These are phyloP conservation scores for Gasterosteus nipponicus DNA, from an alignment of 2,113 vertebrate species.

Conservation along the genomic window DNA sequence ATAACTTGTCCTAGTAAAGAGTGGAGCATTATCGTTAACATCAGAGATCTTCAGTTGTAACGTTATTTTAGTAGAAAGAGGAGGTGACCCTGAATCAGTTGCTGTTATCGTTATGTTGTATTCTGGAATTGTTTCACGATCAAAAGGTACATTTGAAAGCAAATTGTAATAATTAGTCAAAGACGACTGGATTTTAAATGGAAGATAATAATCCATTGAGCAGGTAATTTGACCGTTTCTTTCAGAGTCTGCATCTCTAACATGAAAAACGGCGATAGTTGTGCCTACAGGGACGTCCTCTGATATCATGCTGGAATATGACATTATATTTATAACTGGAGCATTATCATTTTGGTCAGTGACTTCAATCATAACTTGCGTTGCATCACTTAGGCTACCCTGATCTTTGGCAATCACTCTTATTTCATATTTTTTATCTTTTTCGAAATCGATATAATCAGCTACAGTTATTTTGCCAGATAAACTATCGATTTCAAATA, in stretches of 20 bases:
- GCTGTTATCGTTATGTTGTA: slow-evolving; percentile 68
- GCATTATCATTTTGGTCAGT: slow-evolving; percentile 72
- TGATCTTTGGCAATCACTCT: slow-evolving; percentile 67
- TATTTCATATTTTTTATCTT: slow-evolving; percentile 65
- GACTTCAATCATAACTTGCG: slow-evolving; percentile 69
- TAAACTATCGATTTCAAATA: slow-evolving; percentile 55
- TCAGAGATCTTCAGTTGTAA: slow-evolving; percentile 61
- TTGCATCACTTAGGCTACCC: slow-evolving; percentile 56
- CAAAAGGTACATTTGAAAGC: slow-evolving; percentile 50
- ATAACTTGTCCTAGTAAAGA: slow-evolving; percentile 52
- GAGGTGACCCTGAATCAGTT: slow-evolving; percentile 58
- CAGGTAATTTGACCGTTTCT: slow-evolving; percentile 59
- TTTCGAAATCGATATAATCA: slow-evolving; percentile 70
- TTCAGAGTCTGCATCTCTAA: slow-evolving; percentile 68
- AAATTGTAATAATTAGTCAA: slow-evolving; percentile 69
- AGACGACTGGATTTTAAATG: slow-evolving; percentile 66
- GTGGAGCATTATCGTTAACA: slow-evolving; percentile 68
- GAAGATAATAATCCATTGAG: slow-evolving; percentile 37
- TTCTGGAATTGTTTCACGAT: slow-evolving; percentile 51
- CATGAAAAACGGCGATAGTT: slow-evolving; percentile 69
- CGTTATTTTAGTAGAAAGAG: slow-evolving; percentile 21
- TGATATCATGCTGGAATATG: slow-evolving; percentile 52
- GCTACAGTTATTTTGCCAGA: slow-evolving; percentile 62
- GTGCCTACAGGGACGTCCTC: slow-evolving; percentile 62
- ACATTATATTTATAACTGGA: slow-evolving; percentile 68